phyloP scores from a whole-genome alignment of 1,140 invertebrate genomes.

The Camponotus vicinus region DNA sequence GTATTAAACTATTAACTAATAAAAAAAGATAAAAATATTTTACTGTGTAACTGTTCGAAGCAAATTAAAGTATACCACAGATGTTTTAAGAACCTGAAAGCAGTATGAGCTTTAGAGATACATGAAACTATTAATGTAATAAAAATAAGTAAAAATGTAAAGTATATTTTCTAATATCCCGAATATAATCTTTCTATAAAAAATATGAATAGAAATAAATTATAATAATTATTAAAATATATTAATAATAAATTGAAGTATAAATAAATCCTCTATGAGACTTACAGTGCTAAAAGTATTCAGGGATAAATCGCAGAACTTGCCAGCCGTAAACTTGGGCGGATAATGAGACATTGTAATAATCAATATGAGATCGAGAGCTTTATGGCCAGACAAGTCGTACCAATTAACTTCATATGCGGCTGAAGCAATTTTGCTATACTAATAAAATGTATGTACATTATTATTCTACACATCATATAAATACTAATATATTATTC shows the following conservation, averaged over 20 bases:
- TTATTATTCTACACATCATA: neutral
- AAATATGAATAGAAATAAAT: neutral
- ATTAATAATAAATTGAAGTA: neutral
- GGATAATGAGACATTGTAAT: constrained; percentile 63
- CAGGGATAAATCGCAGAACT: constrained; percentile 62
- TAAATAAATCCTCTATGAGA: neutral
- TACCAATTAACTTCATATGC: constrained; percentile 66
- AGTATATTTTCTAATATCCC: neutral
- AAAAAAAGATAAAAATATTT: neutral
- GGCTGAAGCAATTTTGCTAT: constrained; percentile 43
- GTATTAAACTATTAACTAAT: neutral
- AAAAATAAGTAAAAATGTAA: neutral
- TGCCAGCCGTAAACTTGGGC: constrained; percentile 67
- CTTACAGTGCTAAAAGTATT: constrained; percentile 63
- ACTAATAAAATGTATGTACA: constrained; percentile 34
- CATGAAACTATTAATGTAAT: neutral
- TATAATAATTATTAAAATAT: neutral
- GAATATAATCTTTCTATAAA: neutral
- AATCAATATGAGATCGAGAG: constrained; percentile 44
- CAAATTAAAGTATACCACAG: constrained; percentile 67
- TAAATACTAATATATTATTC: neutral
- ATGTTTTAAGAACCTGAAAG: constrained; percentile 62
- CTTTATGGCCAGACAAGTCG: constrained; percentile 33
- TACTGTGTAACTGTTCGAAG: constrained; percentile 59
- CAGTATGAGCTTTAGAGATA: neutral